Evolutionary conservation across 2,888 invertebrate genomes (phyloP).

Genomic region (Eristalinus aeneus): DNA sequence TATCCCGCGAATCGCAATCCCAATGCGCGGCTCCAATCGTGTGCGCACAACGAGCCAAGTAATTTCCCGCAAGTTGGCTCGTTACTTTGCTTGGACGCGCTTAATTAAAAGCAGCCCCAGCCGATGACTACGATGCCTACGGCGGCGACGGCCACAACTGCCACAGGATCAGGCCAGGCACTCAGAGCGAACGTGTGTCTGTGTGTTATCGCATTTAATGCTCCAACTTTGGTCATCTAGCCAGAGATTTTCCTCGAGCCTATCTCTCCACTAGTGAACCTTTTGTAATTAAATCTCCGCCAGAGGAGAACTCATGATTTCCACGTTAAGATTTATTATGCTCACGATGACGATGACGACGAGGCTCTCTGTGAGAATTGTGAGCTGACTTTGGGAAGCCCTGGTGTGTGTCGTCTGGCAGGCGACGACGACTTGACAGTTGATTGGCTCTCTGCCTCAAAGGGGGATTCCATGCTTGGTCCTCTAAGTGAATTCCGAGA

Average conservation of each 20-base stretch:
- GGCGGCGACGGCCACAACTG: not conserved
- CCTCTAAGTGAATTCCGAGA: not conserved
- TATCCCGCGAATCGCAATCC: slow-evolving; percentile 36
- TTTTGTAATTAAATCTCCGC: slow-evolving; percentile 67
- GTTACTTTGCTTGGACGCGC: slow-evolving; percentile 48
- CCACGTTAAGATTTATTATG: slow-evolving; percentile 65
- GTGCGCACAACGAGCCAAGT: slow-evolving; percentile 9
- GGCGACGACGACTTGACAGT: not conserved
- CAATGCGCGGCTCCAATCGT: not conserved
- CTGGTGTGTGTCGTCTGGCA: not conserved
- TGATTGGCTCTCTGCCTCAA: not conserved
- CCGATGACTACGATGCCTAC: not conserved
- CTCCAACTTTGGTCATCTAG: slow-evolving; percentile 56
- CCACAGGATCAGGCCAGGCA: not conserved
- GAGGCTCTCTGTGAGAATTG: not conserved
- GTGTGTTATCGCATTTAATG: slow-evolving; percentile 56
- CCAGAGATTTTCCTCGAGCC: slow-evolving; percentile 19
- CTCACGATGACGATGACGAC: slow-evolving; percentile 13
- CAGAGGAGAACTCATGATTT: slow-evolving; percentile 59
- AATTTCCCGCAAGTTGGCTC: slow-evolving; percentile 52
- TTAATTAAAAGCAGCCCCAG: slow-evolving; percentile 62
- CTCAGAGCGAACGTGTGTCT: slow-evolving; percentile 18
- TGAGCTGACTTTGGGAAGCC: not conserved
- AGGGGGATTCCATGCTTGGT: not conserved
- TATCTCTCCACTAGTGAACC: slow-evolving; percentile 58